Base-by-base conservation (phyloP, 1,140 invertebrate genomes). In the Ceratosolen fusciceps region DNA sequence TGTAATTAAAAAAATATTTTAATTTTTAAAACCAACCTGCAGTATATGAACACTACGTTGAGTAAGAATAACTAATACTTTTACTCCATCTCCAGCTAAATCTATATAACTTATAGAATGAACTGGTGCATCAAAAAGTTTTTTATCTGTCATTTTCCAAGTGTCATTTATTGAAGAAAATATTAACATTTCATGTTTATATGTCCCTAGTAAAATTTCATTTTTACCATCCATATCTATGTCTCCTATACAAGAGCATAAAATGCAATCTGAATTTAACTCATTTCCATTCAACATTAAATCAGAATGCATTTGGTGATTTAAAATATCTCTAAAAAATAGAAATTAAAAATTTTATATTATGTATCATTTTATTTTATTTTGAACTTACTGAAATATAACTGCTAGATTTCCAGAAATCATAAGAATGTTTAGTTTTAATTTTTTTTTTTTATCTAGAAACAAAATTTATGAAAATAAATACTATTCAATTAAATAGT, bases 121-220 rank as follows among this genome's bases (percentile, higher is more conserved):
- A 49, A 95, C 89, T 16, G 94, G 93, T 77, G 92, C 91, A 34
- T 93, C 88, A 82, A 95, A 93, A 73, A 89, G 88, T 82, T 91
- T 91, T 82, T 90, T 87, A 71, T 89, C 86, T 8, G 85, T 85
- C 21, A 93, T 83, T 81, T 84, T 85, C 92, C 92, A 93, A 26
- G 70, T 84, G 5, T 86, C 82, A n/a, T 87, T 83, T 52, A 85
- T 79, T n/a, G 86, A 88, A 83, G 92, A 92, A 85, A 93, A 95
- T 3, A 93, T 89, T 39, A 94, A 84, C 43, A 95, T 85, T 86
- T 93, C 92, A 83, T 93, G 91, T 68, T 90, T 90, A 89, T 94
- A 95, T 12, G 93, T 95, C 79, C 95, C 95, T 56, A 95, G 84
- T 14, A 95, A 82, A 80, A 96, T 93, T 90, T 95, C 94, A 86